Base-by-base conservation (phyloP, 2,113 vertebrate genomes). In the Corvus cornix region DNA sequence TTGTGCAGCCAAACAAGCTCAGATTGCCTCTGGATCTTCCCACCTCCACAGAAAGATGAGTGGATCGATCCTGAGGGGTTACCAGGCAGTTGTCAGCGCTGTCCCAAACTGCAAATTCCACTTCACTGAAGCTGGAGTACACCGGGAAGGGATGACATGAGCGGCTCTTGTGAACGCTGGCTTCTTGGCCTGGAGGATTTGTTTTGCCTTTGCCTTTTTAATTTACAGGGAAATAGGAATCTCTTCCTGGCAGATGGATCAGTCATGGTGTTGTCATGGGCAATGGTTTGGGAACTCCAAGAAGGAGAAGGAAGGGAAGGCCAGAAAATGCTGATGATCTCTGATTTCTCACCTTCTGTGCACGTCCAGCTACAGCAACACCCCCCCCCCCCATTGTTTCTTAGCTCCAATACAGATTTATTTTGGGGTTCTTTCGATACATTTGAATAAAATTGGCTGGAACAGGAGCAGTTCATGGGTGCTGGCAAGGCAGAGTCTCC, bases 91-190 rank as follows among this genome's bases (percentile, higher is more conserved):
- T 69, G 15, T 9, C 4, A 19, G 26, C 72, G 51, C 31, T 22
- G 14, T 20, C 27, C 69, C 55, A 18, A 9, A 51, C 69, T 60
- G 62, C 44, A 14, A 28, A 33, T n/a, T 55, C 56, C 21, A 3
- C 8, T 16, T 21, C 56, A 5, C 23, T 30, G 10, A 10, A 64
- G 53, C 35, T 33, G 35, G 23, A 17, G 31, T 2, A 4, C 10
- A 4, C 1, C 2, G 39, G 5, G 2, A 43, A 55, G 41, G 63
- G 64, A 12, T 1, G 28, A 7, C 1, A 2, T 0, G 24, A 51
- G 78, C 28, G 27, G n/a, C 4, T 33, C 2, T 4, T 23, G 59
- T 70, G 53, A 55, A 8, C 6, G 4, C 8, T 48, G 68, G 39
- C 41, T 44, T 53, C 66, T 49, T 9, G 18, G 30, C 53, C 88